phyloP scores from a whole-genome alignment of 2,888 invertebrate species.

The Mythimna impura region DNA sequence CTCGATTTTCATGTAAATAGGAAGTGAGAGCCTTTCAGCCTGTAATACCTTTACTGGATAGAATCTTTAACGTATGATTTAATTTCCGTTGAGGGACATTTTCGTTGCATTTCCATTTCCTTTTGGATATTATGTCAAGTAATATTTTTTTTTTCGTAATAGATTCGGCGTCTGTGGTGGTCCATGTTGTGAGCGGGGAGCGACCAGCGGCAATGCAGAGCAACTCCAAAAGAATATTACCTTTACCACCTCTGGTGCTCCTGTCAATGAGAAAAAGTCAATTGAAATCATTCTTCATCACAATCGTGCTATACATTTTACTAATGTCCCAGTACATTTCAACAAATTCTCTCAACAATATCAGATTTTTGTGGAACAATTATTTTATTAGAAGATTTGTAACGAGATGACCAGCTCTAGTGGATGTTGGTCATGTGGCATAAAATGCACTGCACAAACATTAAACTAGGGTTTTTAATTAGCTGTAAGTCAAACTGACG shows the following conservation, averaged over 20 bases:
- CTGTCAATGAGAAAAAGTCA: constrained; percentile 68
- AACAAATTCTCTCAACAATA: constrained; percentile 60
- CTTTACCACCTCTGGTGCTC: constrained; percentile 68
- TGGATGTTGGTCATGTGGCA: constrained; percentile 65
- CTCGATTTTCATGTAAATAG: constrained; percentile 61
- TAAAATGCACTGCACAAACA: constrained; percentile 69
- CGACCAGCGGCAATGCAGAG: constrained; percentile 92
- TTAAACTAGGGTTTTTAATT: constrained; percentile 60
- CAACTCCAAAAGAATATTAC: constrained; percentile 70
- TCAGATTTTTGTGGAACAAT: constrained; percentile 67
- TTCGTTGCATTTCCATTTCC: constrained; percentile 66
- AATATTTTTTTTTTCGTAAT: constrained; percentile 69
- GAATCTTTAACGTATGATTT: constrained; percentile 66
- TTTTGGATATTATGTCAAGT: constrained; percentile 37
- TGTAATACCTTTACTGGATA: constrained; percentile 57
- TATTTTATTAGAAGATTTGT: constrained; percentile 71
- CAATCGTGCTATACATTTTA: constrained; percentile 61
- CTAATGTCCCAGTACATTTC: constrained; percentile 64
- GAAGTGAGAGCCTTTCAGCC: constrained; percentile 56
- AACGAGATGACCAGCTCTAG: constrained; percentile 80
- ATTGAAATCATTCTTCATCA: constrained; percentile 65
- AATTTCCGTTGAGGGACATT: constrained; percentile 64
- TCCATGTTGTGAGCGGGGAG: constrained; percentile 95
- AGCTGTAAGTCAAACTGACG: constrained; percentile 69
- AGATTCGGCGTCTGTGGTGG: constrained; percentile 95